These are phyloP conservation scores for Heterodera filipjevi DNA, from an alignment of 2,888 invertebrate genomes.

Conservation along the genomic window DNA sequence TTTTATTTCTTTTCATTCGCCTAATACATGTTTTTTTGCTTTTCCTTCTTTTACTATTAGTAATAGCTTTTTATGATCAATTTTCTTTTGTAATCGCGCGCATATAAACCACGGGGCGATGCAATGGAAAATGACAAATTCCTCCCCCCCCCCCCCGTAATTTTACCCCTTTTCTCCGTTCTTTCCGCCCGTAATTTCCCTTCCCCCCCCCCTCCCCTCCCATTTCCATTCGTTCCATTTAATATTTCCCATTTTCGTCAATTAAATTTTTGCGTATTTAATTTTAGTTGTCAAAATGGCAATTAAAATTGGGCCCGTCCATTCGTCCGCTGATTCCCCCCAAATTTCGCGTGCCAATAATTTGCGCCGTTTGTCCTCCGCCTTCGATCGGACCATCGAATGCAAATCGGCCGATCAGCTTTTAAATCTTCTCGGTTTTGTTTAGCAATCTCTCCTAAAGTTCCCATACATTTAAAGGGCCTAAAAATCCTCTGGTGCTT, in stretches of 20 bases:
- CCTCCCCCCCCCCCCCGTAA: slow-evolving; percentile 6
- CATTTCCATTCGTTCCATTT: not conserved
- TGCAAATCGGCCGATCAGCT: slow-evolving; percentile 20
- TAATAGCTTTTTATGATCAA: not conserved
- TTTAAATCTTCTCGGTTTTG: not conserved
- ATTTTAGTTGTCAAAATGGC: not conserved
- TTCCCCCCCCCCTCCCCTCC: not conserved
- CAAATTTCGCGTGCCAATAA: not conserved
- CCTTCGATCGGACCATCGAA: not conserved
- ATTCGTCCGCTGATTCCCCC: not conserved
- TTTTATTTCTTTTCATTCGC: not conserved
- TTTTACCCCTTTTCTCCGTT: too few species aligned
- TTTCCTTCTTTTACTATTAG: not conserved
- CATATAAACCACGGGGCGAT: not conserved
- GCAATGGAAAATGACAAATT: not conserved
- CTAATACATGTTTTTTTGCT: not conserved
- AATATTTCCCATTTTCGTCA: not conserved
- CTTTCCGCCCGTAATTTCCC: too few species aligned
- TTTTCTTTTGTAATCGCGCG: not conserved
- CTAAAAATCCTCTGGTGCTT: slow-evolving; percentile 34
- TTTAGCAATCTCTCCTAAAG: not conserved
- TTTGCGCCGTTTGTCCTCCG: not conserved
- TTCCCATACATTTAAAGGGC: slow-evolving; percentile 20
- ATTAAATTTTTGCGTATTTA: not conserved
- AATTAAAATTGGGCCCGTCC: not conserved